Conservation (phyloP, 2,797 vertebrate genomes). For the Cryptoprocta ferox region DNA sequence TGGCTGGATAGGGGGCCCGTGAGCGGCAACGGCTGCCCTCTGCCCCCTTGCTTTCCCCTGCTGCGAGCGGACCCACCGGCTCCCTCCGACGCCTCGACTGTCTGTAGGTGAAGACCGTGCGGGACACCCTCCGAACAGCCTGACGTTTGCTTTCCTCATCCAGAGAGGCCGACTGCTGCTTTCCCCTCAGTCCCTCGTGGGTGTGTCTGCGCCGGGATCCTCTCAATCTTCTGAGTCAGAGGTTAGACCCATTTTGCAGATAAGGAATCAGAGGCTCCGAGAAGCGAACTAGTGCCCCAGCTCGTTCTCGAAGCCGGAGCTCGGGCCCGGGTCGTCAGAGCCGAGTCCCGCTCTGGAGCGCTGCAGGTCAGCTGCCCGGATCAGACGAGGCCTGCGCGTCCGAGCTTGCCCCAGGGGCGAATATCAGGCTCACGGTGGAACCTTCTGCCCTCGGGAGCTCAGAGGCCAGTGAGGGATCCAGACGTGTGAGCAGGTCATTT, state of each 20-base stretch:
- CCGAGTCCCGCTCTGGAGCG: rapidly evolving
- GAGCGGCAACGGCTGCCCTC: rapidly evolving
- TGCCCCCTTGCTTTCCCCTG: rapidly evolving
- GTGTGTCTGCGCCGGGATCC: neutral
- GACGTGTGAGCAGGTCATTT: neutral
- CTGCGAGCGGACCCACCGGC: rapidly evolving
- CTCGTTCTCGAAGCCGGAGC: neutral
- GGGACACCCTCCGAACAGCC: rapidly evolving
- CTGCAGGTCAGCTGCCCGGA: rapidly evolving
- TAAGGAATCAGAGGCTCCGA: neutral
- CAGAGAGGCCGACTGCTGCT: neutral
- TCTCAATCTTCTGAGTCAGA: neutral
- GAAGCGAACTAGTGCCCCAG: neutral
- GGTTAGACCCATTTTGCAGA: neutral
- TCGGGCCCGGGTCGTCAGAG: rapidly evolving
- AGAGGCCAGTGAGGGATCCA: neutral
- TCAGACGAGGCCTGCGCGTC: rapidly evolving
- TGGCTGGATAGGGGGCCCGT: neutral
- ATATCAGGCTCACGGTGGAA: rapidly evolving
- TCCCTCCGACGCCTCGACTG: rapidly evolving
- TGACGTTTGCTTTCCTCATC: neutral
- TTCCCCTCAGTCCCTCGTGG: neutral
- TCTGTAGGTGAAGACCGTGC: rapidly evolving
- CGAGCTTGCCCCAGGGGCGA: rapidly evolving
- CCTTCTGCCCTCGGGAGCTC: neutral